Evolutionary conservation across 2,888 invertebrate genomes (phyloP), one percentile per base, ranked within the genome.

Genomic region (Acronicta leporina): DNA sequence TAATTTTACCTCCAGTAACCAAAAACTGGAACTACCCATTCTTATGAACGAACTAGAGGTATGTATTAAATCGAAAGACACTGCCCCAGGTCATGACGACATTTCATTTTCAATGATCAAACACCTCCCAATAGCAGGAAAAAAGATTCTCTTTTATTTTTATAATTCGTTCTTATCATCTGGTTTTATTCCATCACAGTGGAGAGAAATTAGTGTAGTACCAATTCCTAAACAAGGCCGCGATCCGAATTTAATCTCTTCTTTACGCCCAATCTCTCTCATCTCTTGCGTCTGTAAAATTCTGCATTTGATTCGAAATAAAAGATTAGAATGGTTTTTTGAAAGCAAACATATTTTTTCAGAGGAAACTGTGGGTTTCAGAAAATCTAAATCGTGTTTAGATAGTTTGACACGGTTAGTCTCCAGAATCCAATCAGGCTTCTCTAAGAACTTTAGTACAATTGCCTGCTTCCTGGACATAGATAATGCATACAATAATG

Each of bases 191-290:
- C 53, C 53, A 11, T 20, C 8, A 20, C 45, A 46, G 15, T 53
- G 53, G 45, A 15, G 43, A 11, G 41, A 35, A n/a, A 43, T 51
- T 20, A 11, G 1, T 11, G 13, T 51, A 8, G 6, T 35, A 11
- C 43, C 53, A 9, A 54, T 54, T 16, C 46, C 53, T 8, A 54
- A 46, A 45, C 53, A 45, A 13, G 53, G 46, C n/a, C 33, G 53
- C 9, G 42, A 46, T 6, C 40, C 45, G 1, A 40, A 11, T 46
- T n/a, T 35, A 13, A 10, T 8, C n/a, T 54, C 38, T 11, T 38
- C 53, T 9, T 25, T 54, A 10, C n/a, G 53, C 11, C 53, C 15
- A 30, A 46, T 54, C 15, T 35, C 40, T 14, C 6, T 54, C 11
- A 40, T 54, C 13, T 44, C 52, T 7, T 52, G 53, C 11, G 14